These are phyloP conservation scores for Danionella cerebrum DNA, from an alignment of 2,113 vertebrate genomes.

Conservation along the genomic window DNA sequence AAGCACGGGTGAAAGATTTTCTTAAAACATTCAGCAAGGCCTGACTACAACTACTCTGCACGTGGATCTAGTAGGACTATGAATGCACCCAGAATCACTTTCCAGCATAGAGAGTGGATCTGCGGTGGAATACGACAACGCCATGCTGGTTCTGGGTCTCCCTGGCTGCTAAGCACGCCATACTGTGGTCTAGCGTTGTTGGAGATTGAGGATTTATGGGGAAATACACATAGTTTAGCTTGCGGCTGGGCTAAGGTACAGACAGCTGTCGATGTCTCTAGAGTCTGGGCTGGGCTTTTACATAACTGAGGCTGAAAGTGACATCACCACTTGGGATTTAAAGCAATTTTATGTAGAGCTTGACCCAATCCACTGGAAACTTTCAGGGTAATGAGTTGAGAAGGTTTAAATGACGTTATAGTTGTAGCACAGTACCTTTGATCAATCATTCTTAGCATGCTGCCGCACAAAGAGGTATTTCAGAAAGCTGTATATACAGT, in stretches of 20 bases:
- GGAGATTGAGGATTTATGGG: slow-evolving; percentile 1
- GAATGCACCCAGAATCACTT: slow-evolving; percentile 33
- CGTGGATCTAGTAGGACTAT: slow-evolving; percentile 3
- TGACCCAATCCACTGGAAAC: neutral
- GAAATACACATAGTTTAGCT: neutral
- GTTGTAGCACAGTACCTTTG: neutral
- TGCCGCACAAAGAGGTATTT: too few species aligned
- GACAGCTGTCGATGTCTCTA: slow-evolving; percentile 25
- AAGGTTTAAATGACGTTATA: neutral
- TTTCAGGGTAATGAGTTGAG: neutral
- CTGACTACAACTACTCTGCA: too few species aligned
- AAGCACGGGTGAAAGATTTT: too few species aligned
- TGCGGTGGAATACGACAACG: slow-evolving; percentile 43
- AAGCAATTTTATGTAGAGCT: neutral
- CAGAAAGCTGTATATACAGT: too few species aligned
- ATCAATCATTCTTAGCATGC: neutral
- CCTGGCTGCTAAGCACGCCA: slow-evolving; percentile 37
- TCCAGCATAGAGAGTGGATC: slow-evolving; percentile 41
- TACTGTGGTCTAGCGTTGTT: neutral
- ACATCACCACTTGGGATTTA: slow-evolving; percentile 21
- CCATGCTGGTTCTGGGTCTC: slow-evolving; percentile 31
- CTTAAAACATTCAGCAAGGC: too few species aligned
- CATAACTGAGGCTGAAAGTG: slow-evolving; percentile 14
- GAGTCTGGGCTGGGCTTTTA: slow-evolving; percentile 34
- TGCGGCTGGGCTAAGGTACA: slow-evolving; percentile 1